Evolutionary conservation across 2,888 invertebrate genomes (phyloP), one percentile per base, ranked within the genome.

Genomic region (Drosophila meridionalis): DNA sequence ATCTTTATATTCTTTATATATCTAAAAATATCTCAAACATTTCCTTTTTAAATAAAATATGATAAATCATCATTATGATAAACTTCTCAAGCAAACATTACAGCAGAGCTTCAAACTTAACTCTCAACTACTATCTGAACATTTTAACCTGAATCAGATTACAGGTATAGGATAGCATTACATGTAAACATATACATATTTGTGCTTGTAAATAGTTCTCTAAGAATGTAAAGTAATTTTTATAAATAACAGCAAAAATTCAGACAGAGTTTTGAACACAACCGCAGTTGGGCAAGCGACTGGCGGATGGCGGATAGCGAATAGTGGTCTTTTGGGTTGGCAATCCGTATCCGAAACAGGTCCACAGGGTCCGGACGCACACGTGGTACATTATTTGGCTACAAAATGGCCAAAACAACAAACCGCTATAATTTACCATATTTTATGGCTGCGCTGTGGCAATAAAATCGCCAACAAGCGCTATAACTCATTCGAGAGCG

Each of bases 361-460:
- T 87, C 87, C 76, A 82, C 73, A 81, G 82, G 77, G 73, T 66
- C 69, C 78, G 87, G 85, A 87, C 87, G 82, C 84, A 87, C 87
- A 89, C 89, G 88, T 84, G 85, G 89, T 90, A 90, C 91, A 91
- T 91, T 91, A 91, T 89, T 90, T 84, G 83, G 91, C 90, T 90
- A 92, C 91, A 92, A 91, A 91, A 91, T 91, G 91, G 92, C 90
- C 92, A 92, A 91, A 91, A 89, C 91, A 90, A 92, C 91, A 91
- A 92, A 92, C 91, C 91, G 91, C 91, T 91, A 92, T 92, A 92
- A 92, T 92, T 92, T 92, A 92, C 92, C 92, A 92, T 92, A 92
- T 90, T 92, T 92, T 92, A 92, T 92, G 91, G 90, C 92, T 92
- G 92, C 92, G 90, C 89, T 92, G 92, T 89, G 92, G 92, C 91